Evolutionary conservation across 2,888 invertebrate genomes (phyloP).

Genomic region (Tineola bisselliella): DNA sequence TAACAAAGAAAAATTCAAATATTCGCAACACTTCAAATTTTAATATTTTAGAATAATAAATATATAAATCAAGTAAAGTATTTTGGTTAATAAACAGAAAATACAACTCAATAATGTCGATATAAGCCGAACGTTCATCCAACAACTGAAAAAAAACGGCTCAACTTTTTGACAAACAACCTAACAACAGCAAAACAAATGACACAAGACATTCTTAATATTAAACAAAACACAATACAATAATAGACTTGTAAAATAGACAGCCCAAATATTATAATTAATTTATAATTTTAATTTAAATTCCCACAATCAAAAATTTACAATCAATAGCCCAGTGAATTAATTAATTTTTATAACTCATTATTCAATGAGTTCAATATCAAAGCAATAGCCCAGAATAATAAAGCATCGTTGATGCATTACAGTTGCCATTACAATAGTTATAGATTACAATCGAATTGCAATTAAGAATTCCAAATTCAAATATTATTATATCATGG

Average conservation of each 20-base stretch:
- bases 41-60: neutral
- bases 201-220: constrained; percentile 54
- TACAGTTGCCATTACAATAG: constrained; percentile 56
- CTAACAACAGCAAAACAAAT: neutral
- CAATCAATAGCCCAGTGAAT: constrained; percentile 60
- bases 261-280: constrained; percentile 46
- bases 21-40: neutral
- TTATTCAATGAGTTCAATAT: constrained; percentile 26
- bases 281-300: constrained; percentile 28
- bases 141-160: constrained; percentile 15
- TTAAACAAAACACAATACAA: constrained; percentile 19
- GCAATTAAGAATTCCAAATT: neutral
- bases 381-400: constrained; percentile 22
- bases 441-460: constrained; percentile 35
- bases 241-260: constrained; percentile 31
- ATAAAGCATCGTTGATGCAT: constrained; percentile 31
- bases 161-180: constrained; percentile 30
- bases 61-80: neutral
- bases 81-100: neutral
- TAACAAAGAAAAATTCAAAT: neutral
- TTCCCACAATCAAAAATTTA: constrained; percentile 17
- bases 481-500: neutral
- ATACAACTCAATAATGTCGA: neutral
- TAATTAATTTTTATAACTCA: constrained; percentile 29
- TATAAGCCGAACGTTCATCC: constrained; percentile 13